A percentile compares a stretch with the other conserved stretches of the same genome.
These are phyloP conservation scores for Marisa cornuarietis DNA, from an alignment of 1,140 invertebrate genomes.

Conservation along the genomic window DNA sequence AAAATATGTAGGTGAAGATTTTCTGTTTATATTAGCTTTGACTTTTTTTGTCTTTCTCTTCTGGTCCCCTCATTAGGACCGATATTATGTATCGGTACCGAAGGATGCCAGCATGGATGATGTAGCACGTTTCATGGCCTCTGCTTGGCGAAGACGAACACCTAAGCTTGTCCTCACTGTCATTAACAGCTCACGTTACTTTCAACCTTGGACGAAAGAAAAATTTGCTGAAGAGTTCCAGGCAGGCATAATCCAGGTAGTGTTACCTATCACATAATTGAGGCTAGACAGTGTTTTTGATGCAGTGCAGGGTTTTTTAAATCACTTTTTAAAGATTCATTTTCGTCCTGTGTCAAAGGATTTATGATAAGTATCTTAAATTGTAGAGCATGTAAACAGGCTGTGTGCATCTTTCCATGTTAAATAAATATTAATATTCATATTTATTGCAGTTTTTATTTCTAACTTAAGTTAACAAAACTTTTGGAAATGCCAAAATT, in stretches of 20 bases:
- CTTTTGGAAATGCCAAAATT: too few relatives aligned
- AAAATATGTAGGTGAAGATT: too few relatives aligned
- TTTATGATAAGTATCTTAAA: background rate
- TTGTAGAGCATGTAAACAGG: background rate
- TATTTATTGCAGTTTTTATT: too few relatives aligned
- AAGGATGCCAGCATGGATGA: slow-evolving; percentile 41
- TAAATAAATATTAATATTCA: background rate
- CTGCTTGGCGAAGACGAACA: slow-evolving; percentile 47
- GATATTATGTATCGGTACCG: slow-evolving; percentile 48
- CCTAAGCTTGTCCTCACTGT: slow-evolving; percentile 56
- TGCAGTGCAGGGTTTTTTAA: background rate
- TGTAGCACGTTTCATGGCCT: slow-evolving; percentile 48
- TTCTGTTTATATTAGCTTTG: too few relatives aligned
- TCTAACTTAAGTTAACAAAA: too few relatives aligned
- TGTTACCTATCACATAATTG: background rate
- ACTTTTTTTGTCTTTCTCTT: too few relatives aligned
- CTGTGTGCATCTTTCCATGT: background rate
- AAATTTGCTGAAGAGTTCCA: slow-evolving; percentile 51
- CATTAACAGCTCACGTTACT: slow-evolving; percentile 49
- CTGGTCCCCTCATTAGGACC: slow-evolving; percentile 11
- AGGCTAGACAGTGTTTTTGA: background rate
- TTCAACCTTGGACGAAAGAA: slow-evolving; percentile 49
- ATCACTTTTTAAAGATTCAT: background rate
- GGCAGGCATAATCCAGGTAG: slow-evolving; percentile 55
- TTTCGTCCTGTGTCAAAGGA: background rate